Conservation (phyloP, 2,113 vertebrate genomes). For the Pteronura brasiliensis region DNA sequence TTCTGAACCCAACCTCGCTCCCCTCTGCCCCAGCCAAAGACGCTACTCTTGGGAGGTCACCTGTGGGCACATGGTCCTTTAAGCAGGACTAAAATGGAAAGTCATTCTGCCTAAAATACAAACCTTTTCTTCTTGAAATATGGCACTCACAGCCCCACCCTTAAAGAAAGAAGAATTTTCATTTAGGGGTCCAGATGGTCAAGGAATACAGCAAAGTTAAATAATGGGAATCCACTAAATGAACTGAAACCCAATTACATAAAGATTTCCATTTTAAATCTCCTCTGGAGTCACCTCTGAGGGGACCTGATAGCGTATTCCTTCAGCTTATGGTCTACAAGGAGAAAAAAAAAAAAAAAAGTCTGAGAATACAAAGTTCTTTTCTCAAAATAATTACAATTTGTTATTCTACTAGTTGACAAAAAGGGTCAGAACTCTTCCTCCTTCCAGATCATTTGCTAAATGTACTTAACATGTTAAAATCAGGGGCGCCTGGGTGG, state of each 20-base stretch:
- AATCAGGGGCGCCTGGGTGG: no score
- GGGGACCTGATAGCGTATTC: not conserved
- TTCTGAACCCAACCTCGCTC: no score
- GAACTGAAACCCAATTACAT: not conserved
- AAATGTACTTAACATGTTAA: not conserved
- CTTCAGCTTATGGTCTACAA: not conserved
- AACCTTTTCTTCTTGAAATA: not conserved
- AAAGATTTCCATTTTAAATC: not conserved
- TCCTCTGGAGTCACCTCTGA: not conserved
- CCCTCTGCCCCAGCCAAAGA: not conserved
- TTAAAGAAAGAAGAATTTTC: not conserved
- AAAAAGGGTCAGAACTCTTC: not conserved
- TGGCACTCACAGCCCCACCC: not conserved
- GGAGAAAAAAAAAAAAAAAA: not conserved
- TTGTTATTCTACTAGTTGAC: not conserved
- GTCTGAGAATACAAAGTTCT: not conserved
- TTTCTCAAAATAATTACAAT: not conserved
- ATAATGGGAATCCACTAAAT: not conserved
- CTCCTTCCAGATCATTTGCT: not conserved
- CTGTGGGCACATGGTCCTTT: not conserved
- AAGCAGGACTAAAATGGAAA: not conserved
- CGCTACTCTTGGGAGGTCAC: not conserved
- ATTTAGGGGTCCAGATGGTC: not conserved
- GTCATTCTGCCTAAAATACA: not conserved
- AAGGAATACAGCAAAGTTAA: not conserved